These are phyloP conservation scores for Drosophila demipolita DNA, from an alignment of 2,888 invertebrate species.

Conservation along the genomic window DNA sequence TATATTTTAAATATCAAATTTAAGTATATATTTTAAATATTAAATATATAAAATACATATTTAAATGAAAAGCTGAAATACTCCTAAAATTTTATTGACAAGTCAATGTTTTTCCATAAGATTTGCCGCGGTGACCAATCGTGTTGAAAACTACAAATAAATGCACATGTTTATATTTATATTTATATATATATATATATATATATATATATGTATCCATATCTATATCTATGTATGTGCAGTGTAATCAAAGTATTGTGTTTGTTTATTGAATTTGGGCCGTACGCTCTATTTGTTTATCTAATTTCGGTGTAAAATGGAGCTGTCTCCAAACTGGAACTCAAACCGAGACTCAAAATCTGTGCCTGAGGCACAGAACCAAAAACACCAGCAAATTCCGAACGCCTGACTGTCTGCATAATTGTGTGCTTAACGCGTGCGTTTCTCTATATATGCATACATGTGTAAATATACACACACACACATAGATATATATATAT, in stretches of 20 bases:
- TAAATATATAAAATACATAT: not conserved
- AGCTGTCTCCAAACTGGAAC: constrained; percentile 52
- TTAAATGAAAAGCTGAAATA: not conserved
- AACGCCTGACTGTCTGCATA: constrained; percentile 80
- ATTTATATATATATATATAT: not conserved
- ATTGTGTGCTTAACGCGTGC: constrained; percentile 80
- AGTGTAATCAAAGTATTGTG: constrained; percentile 74
- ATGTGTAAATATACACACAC: constrained; percentile 34
- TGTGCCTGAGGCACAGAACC: constrained; percentile 1
- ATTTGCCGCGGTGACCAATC: not conserved
- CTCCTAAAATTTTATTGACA: not conserved
- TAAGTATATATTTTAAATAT: not conserved
- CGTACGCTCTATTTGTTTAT: constrained; percentile 68
- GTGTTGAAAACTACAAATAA: constrained; percentile 9
- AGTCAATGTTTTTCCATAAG: constrained; percentile 14
- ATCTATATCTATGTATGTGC: constrained; percentile 30
- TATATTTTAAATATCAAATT: not conserved
- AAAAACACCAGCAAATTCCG: constrained; percentile 59
- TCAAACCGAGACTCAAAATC: not conserved
- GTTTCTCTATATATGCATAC: constrained; percentile 15
- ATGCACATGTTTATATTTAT: not conserved
- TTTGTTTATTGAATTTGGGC: constrained; percentile 74
- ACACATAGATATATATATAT: not conserved
- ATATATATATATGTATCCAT: not conserved
- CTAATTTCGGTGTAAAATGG: constrained; percentile 79